Base-by-base conservation (phyloP, 2,888 invertebrate genomes). In the Limnephilus marmoratus region DNA sequence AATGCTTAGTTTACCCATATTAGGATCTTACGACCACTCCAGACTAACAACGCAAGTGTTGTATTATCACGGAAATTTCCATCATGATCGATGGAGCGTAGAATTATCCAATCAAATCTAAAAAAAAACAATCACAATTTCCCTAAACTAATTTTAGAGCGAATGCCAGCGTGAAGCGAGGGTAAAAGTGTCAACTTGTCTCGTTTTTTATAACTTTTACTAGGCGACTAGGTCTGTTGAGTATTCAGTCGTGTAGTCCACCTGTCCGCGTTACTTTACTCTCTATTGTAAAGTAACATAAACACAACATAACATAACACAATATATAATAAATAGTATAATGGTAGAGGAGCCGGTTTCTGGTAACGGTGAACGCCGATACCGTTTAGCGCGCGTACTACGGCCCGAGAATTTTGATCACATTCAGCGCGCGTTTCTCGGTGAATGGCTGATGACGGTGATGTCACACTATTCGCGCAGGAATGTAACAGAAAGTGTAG, bases 351-450 rank as follows among this genome's bases (percentile, higher is more conserved):
- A 90, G 85, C 90, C 86, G 88, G 91, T 83, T 88, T 53, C 31
- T n/a, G 41, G n/a, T 91, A 91, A 90, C 91, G 89, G 90, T 91
- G 81, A 41, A 45, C 18, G n/a, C 83, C 85, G 49, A 90, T 91
- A 90, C 90, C 85, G 85, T 90, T 85, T 68, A 80, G 68, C 82
- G 90, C 83, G 91, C 90, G 90, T 91, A 91, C 89, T 90, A 91
- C 83, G 91, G 81, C 37, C 11, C 53, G 49, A n/a, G 87, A 91
- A 91, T 85, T 91, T 91, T 89, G 68, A 90, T 90, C 29, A 53
- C 18, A 88, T 88, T 80, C 90, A 80, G 91, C 91, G 49, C 87
- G 81, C 24, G 81, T 87, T 31, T 45, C 91, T 81, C 37, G 49
- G 68, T 90, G 83, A 90, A 90, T 90, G 82, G 87, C 81, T 53